These are phyloP conservation scores for Grammomys dolichurus DNA, from an alignment of 2,113 vertebrate genomes.

Conservation along the genomic window DNA sequence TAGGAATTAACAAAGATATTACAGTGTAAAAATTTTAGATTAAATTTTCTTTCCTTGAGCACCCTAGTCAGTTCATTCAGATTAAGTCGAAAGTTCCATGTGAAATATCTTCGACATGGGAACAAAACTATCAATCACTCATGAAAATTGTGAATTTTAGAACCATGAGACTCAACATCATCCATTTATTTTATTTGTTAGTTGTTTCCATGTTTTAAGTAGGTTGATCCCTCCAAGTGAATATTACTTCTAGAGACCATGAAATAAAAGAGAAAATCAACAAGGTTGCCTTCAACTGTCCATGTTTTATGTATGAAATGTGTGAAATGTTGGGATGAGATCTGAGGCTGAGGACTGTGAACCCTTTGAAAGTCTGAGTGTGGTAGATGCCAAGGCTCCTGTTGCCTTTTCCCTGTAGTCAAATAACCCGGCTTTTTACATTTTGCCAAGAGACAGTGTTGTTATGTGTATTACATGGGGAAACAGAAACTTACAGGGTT, in stretches of 20 bases:
- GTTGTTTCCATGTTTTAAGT: slow-evolving; percentile 37
- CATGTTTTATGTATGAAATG: neutral
- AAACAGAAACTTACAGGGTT: neutral
- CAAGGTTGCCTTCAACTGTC: neutral
- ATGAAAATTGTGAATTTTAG: slow-evolving; percentile 17
- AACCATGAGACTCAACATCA: slow-evolving; percentile 9
- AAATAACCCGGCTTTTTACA: neutral
- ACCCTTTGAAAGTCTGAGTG: neutral
- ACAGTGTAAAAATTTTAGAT: slow-evolving; percentile 1
- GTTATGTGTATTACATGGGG: neutral
- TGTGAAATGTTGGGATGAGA: neutral
- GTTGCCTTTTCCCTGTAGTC: neutral
- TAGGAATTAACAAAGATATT: slow-evolving; percentile 50
- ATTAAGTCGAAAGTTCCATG: slow-evolving; percentile 42
- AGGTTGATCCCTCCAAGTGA: neutral
- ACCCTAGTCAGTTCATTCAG: slow-evolving; percentile 47
- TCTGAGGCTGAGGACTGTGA: neutral
- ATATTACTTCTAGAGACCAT: neutral
- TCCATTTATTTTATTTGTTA: neutral
- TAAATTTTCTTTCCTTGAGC: slow-evolving; percentile 19
- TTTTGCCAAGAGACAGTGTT: neutral
- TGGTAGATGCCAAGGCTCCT: neutral
- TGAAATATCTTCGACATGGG: slow-evolving; percentile 49
- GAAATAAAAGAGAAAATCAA: slow-evolving; percentile 37
- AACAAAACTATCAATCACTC: slow-evolving; percentile 50